phyloP scores from a whole-genome alignment of 53 echinoderm and acorn worm species.

The Holothuria scabra region DNA sequence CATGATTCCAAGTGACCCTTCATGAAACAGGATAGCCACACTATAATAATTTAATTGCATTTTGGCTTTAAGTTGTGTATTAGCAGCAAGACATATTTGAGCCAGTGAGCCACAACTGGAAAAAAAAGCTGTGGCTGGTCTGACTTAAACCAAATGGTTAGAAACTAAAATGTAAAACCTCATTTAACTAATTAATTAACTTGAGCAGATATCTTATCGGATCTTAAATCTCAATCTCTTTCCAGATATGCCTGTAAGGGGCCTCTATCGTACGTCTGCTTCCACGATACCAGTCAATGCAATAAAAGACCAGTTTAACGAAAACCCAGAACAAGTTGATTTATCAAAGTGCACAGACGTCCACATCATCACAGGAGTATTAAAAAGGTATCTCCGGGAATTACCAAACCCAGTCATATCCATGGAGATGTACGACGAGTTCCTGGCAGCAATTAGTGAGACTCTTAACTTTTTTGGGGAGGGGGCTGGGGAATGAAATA shows the following conservation, averaged over 20 bases:
- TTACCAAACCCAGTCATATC: slow-evolving; percentile 97
- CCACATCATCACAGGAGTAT: slow-evolving; percentile 85
- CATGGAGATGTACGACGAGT: slow-evolving; percentile 77
- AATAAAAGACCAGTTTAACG: slow-evolving; percentile 72
- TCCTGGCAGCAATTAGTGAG: slow-evolving; percentile 88
- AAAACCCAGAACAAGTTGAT: slow-evolving; percentile 60
- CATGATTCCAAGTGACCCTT: too few species aligned
- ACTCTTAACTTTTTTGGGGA: neutral
- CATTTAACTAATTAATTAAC: too few species aligned
- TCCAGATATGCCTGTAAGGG: slow-evolving; percentile 68
- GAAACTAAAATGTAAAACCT: too few species aligned
- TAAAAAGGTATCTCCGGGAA: slow-evolving; percentile 86
- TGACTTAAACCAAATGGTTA: too few species aligned
- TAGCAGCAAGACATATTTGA: too few species aligned
- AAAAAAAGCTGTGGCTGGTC: too few species aligned
- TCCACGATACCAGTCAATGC: slow-evolving; percentile 81
- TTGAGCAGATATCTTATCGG: too few species aligned
- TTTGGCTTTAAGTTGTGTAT: too few species aligned
- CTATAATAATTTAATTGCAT: too few species aligned
- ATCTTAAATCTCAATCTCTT: neutral
- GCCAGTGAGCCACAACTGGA: too few species aligned
- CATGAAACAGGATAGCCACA: too few species aligned
- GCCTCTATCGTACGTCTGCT: slow-evolving; percentile 75
- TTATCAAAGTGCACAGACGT: slow-evolving; percentile 69
- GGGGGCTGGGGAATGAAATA: too few species aligned